Evolutionary conservation across 2,888 invertebrate genomes (phyloP).

Genomic region (Cryptocheilus praepositus): DNA sequence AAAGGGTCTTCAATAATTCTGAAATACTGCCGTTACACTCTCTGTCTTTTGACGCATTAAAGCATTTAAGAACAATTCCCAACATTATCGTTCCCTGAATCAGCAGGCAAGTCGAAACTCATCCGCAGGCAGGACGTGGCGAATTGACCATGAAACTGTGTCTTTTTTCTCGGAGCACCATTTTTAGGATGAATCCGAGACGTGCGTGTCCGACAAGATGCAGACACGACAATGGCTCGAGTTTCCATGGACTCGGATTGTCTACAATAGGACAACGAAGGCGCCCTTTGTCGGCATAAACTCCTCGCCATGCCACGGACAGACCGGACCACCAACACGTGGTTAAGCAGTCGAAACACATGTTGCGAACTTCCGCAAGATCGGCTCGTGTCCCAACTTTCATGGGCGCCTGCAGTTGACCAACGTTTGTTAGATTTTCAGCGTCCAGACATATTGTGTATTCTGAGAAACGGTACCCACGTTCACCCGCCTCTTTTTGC

Average conservation of each 20-base stretch:
- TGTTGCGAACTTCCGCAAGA: conserved; percentile 59
- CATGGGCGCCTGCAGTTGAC: too few species aligned
- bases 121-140: conserved; percentile 14
- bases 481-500: too few species aligned
- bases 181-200: conserved; percentile 50
- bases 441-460: too few species aligned
- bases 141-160: conserved; percentile 15
- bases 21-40: too few species aligned
- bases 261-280: conserved; percentile 55
- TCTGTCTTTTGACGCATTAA: too few species aligned
- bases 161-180: conserved; percentile 27
- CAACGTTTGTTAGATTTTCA: too few species aligned
- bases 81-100: not conserved
- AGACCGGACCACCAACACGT: conserved; percentile 65
- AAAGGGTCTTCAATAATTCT: too few species aligned
- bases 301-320: conserved; percentile 42
- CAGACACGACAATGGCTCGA: conserved; percentile 58
- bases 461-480: too few species aligned
- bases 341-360: conserved; percentile 47
- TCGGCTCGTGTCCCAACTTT: not conserved
- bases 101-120: conserved; percentile 10
- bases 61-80: too few species aligned
- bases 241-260: conserved; percentile 56
- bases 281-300: conserved; percentile 60
- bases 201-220: conserved; percentile 61